phyloP scores from a whole-genome alignment of 2,888 invertebrate genomes.

The Sycophila texana region DNA sequence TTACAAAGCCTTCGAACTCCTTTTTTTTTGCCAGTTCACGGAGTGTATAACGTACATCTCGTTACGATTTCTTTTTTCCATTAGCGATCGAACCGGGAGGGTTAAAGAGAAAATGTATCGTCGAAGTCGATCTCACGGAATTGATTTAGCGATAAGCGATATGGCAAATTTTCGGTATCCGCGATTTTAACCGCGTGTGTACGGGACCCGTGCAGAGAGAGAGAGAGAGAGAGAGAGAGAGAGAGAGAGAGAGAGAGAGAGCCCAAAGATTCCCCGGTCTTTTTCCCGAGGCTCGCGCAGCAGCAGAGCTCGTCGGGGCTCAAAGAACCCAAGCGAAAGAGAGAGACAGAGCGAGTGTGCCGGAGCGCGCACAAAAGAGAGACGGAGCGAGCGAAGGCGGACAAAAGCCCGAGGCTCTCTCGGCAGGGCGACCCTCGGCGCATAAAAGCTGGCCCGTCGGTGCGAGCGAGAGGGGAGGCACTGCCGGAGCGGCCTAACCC shows the following conservation, averaged over 20 bases:
- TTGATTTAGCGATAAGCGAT: background rate
- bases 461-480: background rate
- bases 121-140: too few species aligned
- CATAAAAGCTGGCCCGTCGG: background rate
- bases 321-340: background rate
- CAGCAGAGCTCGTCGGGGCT: too few species aligned
- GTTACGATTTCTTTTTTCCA: background rate
- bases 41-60: background rate
- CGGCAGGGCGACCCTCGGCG: slow-evolving; percentile 1
- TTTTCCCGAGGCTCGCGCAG: background rate
- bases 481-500: too few species aligned
- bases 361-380: slow-evolving; percentile 1
- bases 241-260: slow-evolving; percentile 24
- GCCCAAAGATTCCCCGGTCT: background rate
- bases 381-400: background rate
- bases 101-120: too few species aligned
- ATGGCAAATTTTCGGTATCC: background rate
- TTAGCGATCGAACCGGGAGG: background rate
- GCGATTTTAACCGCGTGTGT: background rate
- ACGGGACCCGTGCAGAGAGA: background rate
- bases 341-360: background rate
- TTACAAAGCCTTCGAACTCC: too few species aligned
- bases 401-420: too few species aligned
- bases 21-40: background rate
- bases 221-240: slow-evolving; percentile 27